These are phyloP conservation scores for Sceloporus undulatus DNA, from an alignment of 2,113 vertebrate genomes.

Conservation along the genomic window DNA sequence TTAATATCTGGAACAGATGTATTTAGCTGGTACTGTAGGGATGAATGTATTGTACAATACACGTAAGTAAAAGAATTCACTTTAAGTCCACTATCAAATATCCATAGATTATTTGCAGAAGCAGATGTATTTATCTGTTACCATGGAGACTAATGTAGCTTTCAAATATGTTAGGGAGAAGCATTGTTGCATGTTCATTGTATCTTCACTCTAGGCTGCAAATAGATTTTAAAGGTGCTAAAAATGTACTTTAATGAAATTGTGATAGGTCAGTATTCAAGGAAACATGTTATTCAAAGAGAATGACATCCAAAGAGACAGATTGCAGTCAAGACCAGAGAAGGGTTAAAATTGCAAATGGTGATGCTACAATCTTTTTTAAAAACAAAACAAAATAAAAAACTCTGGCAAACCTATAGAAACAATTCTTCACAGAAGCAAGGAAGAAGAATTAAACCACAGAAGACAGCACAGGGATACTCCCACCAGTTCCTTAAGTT, in stretches of 20 bases:
- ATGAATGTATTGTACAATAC: background rate
- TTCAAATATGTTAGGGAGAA: slow-evolving; percentile 45
- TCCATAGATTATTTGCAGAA: slow-evolving; percentile 64
- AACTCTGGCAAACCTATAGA: background rate
- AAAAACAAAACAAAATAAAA: background rate
- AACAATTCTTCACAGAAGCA: background rate
- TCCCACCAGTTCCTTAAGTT: slow-evolving; percentile 1
- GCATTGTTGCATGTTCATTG: slow-evolving; percentile 59
- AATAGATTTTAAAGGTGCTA: slow-evolving; percentile 49
- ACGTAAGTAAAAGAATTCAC: background rate
- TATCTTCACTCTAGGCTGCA: slow-evolving; percentile 37
- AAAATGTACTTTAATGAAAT: slow-evolving; percentile 50
- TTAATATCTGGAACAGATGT: background rate
- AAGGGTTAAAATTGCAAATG: background rate
- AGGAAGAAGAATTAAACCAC: slow-evolving; percentile 1
- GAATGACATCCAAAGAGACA: background rate
- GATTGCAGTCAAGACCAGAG: background rate
- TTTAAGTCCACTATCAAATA: slow-evolving; percentile 56
- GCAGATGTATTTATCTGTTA: slow-evolving; percentile 68
- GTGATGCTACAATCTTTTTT: background rate
- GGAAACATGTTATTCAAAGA: background rate
- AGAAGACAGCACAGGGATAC: slow-evolving; percentile 17
- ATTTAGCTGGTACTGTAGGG: background rate
- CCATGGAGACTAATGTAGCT: slow-evolving; percentile 69
- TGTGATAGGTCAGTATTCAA: slow-evolving; percentile 39